A percentile compares a stretch with the other conserved stretches of the same genome.
These are phyloP conservation scores for Sminthurides aquaticus DNA, from an alignment of 2,888 invertebrate species.

Conservation along the genomic window DNA sequence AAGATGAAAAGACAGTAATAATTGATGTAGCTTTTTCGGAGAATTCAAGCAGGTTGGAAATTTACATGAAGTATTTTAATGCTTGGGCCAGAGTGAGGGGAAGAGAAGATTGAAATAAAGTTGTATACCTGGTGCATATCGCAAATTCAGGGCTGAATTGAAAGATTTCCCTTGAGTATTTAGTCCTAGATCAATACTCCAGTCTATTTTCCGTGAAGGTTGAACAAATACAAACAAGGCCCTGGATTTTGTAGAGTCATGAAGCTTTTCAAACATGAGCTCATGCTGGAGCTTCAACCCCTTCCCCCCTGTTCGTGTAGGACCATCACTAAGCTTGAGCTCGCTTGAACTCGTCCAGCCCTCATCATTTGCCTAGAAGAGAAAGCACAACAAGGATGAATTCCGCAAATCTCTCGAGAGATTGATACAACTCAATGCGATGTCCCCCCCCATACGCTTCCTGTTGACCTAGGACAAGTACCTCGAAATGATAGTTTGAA, in stretches of 20 bases:
- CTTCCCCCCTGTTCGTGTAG: conserved; percentile 31
- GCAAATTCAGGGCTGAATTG: conserved; percentile 41
- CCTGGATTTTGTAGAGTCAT: conserved; percentile 29
- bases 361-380: conserved; percentile 39
- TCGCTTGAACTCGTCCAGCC: conserved; percentile 32
- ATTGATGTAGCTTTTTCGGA: too few relatives aligned
- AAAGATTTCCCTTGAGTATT: conserved; percentile 41
- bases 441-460: too few relatives aligned
- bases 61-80: too few relatives aligned
- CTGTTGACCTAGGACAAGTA: too few relatives aligned
- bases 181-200: conserved; percentile 37
- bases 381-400: conserved; percentile 12
- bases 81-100: too few relatives aligned
- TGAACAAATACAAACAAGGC: conserved; percentile 32
- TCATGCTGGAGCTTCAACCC: conserved; percentile 32
- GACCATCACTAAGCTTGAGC: conserved; percentile 33
- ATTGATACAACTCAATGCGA: too few relatives aligned
- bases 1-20: too few relatives aligned
- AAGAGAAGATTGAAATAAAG: too few relatives aligned
- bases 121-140: conserved; percentile 40
- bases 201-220: conserved; percentile 37
- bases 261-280: conserved; percentile 25
- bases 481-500: neutral
- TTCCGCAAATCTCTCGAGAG: conserved; percentile 19
- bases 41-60: too few relatives aligned